Evolutionary conservation across 37 sponge, comb jelly and placozoan genomes (phyloP).

Genomic region (Sycon ciliatum): DNA sequence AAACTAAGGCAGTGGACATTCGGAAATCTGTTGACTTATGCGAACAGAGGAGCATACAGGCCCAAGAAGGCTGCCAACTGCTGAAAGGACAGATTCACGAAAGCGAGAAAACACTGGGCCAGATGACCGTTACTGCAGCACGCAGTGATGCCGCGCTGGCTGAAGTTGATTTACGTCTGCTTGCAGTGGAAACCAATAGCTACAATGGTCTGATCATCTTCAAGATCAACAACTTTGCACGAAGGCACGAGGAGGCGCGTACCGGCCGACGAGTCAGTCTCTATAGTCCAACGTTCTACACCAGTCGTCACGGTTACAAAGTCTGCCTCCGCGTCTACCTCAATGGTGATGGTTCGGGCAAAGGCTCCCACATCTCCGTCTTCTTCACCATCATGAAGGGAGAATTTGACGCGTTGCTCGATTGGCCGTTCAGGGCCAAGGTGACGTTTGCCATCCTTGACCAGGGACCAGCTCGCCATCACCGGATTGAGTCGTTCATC

Average conservation of each 20-base stretch:
- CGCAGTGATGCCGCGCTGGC: background rate
- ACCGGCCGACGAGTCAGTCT: slow-evolving; percentile 49
- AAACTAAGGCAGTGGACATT: no score
- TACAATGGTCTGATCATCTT: slow-evolving; percentile 59
- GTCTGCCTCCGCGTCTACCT: slow-evolving; percentile 60
- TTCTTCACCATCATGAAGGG: slow-evolving; percentile 69
- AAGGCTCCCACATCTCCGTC: slow-evolving; percentile 50
- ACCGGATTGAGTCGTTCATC: slow-evolving; percentile 44
- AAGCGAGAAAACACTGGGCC: no score
- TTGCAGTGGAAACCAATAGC: slow-evolving; percentile 44
- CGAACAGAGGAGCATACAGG: no score
- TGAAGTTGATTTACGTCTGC: slow-evolving; percentile 55
- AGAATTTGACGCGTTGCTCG: slow-evolving; percentile 46
- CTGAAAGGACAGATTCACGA: no score
- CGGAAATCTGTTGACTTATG: no score
- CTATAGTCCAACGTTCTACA: slow-evolving; percentile 59
- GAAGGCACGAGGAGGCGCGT: slow-evolving; percentile 42
- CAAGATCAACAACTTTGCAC: slow-evolving; percentile 52
- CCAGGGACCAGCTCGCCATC: slow-evolving; percentile 35
- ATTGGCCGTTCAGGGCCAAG: slow-evolving; percentile 61
- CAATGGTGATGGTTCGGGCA: slow-evolving; percentile 67
- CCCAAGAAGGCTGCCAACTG: no score
- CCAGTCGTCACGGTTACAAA: slow-evolving; percentile 60
- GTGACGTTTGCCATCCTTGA: slow-evolving; percentile 54
- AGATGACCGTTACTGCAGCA: no score